phyloP scores from a whole-genome alignment of 2,113 vertebrate species.

The Anseranas semipalmata region DNA sequence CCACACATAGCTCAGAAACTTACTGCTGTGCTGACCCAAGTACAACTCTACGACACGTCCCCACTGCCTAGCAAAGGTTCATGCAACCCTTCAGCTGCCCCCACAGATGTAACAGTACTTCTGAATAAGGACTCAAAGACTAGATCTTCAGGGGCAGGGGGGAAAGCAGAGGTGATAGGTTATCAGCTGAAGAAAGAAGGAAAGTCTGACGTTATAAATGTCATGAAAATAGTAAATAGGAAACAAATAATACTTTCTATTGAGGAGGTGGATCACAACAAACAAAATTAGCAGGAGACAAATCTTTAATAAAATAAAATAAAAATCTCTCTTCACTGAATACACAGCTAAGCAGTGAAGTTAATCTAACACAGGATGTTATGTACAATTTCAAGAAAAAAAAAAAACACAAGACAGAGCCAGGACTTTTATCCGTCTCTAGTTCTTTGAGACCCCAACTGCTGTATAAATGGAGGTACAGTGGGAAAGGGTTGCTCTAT shows the following conservation, averaged over 20 bases:
- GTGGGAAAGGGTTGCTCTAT: neutral
- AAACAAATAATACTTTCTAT: neutral
- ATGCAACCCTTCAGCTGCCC: neutral
- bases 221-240: neutral
- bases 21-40: neutral
- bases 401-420: neutral
- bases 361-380: neutral
- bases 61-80: neutral
- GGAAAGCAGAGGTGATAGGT: neutral
- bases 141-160: neutral
- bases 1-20: neutral
- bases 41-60: neutral
- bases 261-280: neutral
- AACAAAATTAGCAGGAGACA: neutral
- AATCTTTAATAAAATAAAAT: neutral
- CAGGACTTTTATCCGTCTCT: neutral
- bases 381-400: neutral
- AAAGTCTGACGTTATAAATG: neutral
- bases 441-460: neutral
- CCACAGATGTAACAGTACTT: neutral
- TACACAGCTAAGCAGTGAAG: neutral
- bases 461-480: neutral
- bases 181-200: neutral
- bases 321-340: neutral
- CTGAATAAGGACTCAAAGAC: neutral